Evolutionary conservation across 2,888 invertebrate genomes (phyloP).

Genomic region (Meiosimyza platycephala): DNA sequence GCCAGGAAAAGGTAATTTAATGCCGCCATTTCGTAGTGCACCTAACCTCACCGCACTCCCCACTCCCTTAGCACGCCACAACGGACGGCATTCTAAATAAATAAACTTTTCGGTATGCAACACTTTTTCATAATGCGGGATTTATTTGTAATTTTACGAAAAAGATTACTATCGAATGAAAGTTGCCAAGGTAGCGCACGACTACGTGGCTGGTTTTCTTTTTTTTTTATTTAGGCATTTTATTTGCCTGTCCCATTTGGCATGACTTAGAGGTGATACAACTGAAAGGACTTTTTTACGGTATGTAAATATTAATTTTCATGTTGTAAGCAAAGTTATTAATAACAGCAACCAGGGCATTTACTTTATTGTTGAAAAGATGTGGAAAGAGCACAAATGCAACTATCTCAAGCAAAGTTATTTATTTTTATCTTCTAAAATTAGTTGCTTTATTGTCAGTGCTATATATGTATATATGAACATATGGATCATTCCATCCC

Average conservation of each 20-base stretch:
- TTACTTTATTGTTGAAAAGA: too few species aligned
- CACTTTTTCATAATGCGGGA: conserved; percentile 44
- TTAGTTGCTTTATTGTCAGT: too few species aligned
- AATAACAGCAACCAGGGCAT: too few species aligned
- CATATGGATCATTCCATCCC: too few species aligned
- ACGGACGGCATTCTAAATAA: conserved; percentile 22
- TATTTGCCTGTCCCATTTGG: background rate
- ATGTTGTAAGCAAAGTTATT: background rate
- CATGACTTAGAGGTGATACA: background rate
- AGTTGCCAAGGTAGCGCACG: background rate
- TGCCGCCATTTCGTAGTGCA: conserved; percentile 44
- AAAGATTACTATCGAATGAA: conserved; percentile 45
- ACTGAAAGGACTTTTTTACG: background rate
- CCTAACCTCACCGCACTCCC: background rate
- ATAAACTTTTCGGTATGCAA: conserved; percentile 39
- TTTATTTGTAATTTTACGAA: conserved; percentile 47
- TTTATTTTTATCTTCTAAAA: too few species aligned
- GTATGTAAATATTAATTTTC: conserved; percentile 20
- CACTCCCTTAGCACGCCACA: background rate
- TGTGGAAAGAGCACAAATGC: too few species aligned
- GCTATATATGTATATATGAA: too few species aligned
- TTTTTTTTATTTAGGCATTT: background rate
- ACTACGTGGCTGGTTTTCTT: background rate
- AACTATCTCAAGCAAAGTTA: too few species aligned
- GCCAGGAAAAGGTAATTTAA: conserved; percentile 55